phyloP scores from a whole-genome alignment of 2,113 vertebrate genomes.

The Clarias macrocephalus region DNA sequence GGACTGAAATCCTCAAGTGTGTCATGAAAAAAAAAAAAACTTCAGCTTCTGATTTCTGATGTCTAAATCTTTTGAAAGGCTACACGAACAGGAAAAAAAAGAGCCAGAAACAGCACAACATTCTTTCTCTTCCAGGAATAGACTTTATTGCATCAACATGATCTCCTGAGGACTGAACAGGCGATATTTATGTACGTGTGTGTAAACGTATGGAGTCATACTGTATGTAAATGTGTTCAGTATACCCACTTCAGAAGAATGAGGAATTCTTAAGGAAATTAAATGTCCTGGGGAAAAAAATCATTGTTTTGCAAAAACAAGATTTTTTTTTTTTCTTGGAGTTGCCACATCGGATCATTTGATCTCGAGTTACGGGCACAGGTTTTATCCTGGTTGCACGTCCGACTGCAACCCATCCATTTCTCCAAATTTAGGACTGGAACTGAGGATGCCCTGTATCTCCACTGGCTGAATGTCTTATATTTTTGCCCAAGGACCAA shows the following conservation, averaged over 20 bases:
- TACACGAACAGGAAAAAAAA: not conserved
- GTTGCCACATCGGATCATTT: no score
- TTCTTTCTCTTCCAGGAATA: not conserved
- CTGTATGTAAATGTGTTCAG: not conserved
- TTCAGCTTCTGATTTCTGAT: not conserved
- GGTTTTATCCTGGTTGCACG: no score
- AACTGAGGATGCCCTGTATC: no score
- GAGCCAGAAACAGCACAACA: not conserved
- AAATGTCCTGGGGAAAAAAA: not conserved
- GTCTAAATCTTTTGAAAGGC: not conserved
- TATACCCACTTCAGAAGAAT: not conserved
- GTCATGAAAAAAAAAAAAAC: not conserved
- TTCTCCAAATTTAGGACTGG: no score
- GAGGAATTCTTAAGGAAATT: not conserved
- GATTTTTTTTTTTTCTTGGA: no score
- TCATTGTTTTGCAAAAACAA: not conserved
- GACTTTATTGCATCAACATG: not conserved
- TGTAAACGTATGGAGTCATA: not conserved
- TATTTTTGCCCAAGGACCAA: no score
- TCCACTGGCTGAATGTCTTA: no score
- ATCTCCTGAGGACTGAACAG: not conserved
- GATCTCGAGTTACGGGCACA: no score
- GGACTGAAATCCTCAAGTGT: not conserved
- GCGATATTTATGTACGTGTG: not conserved
- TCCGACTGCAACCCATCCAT: no score